A percentile compares a stretch with the other conserved stretches of the same genome.
phyloP scores from a whole-genome alignment of 2,888 invertebrate genomes.

The Glyphotaelius pellucidus region DNA sequence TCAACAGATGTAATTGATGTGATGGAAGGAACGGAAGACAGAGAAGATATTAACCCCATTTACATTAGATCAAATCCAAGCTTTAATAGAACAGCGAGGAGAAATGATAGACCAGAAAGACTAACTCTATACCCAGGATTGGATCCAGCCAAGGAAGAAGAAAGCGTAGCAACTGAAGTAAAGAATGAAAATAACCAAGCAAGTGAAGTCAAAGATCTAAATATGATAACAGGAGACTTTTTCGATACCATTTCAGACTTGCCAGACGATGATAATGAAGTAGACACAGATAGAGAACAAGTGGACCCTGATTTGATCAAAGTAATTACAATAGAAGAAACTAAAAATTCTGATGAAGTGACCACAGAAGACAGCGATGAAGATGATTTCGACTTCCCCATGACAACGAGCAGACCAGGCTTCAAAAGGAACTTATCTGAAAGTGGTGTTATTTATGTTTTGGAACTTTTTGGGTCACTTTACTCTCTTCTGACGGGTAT shows the following conservation, averaged over 20 bases:
- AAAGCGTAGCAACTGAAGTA: constrained; percentile 7
- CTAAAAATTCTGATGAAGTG: constrained; percentile 66
- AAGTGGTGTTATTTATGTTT: constrained; percentile 64
- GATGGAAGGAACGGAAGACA: constrained; percentile 49
- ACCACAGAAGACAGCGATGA: constrained; percentile 19
- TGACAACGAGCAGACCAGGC: constrained; percentile 9
- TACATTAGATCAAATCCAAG: constrained; percentile 58
- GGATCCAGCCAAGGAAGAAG: constrained; percentile 17
- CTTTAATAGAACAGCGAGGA: constrained; percentile 50
- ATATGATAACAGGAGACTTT: constrained; percentile 41
- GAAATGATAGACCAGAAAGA: constrained; percentile 56
- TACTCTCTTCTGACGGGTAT: constrained; percentile 67
- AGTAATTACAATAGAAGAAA: constrained; percentile 63
- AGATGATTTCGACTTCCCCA: constrained; percentile 12
- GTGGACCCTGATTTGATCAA: constrained; percentile 52
- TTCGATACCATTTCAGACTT: constrained; percentile 40
- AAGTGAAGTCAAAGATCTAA: constrained; percentile 57
- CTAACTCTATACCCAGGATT: constrained; percentile 48
- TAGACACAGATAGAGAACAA: constrained; percentile 59
- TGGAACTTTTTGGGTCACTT: constrained; percentile 72
- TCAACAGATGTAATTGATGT: background rate
- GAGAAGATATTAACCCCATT: constrained; percentile 57
- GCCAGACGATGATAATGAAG: constrained; percentile 53
- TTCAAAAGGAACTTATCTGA: constrained; percentile 46
- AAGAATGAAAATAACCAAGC: constrained; percentile 34